A percentile compares a stretch with the other conserved stretches of the same genome.
Evolutionary conservation across 2,113 vertebrate species (phyloP).

Genomic region (Aix galericulata): DNA sequence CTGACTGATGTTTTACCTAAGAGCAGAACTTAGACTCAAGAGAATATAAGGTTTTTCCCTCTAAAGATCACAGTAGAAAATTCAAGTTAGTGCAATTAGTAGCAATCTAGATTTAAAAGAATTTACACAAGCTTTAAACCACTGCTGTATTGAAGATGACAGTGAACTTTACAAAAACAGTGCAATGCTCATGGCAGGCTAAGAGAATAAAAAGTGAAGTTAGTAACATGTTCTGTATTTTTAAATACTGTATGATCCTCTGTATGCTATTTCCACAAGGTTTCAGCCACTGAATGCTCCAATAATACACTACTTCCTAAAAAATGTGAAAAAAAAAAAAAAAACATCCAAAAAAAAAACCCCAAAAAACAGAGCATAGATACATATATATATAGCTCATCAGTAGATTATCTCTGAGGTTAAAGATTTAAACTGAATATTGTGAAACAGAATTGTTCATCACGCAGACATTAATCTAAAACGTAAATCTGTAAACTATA

Average conservation of each 20-base stretch:
- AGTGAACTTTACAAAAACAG: not conserved
- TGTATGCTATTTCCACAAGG: not conserved
- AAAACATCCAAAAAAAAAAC: not conserved
- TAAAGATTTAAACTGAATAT: not conserved
- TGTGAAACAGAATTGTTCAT: slow-evolving; percentile 10
- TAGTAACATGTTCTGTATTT: not conserved
- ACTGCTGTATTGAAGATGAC: not conserved
- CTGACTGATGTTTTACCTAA: not conserved
- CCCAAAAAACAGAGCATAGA: not conserved
- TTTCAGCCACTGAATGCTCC: not conserved
- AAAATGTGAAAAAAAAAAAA: accelerated
- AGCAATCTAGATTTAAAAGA: not conserved
- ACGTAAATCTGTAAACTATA: not conserved
- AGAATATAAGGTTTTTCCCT: not conserved
- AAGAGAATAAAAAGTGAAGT: not conserved
- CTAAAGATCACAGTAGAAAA: not conserved
- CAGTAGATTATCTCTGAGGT: not conserved
- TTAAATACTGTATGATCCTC: not conserved
- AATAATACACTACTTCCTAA: not conserved
- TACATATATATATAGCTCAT: not conserved
- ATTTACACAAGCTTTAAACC: not conserved
- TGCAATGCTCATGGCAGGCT: not conserved
- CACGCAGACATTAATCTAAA: not conserved
- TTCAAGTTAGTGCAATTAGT: not conserved
- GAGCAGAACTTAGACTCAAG: not conserved